These are phyloP conservation scores for Aplysina aerophoba DNA, from an alignment of 37 sponge, comb jelly and placozoan genomes.

Conservation along the genomic window DNA sequence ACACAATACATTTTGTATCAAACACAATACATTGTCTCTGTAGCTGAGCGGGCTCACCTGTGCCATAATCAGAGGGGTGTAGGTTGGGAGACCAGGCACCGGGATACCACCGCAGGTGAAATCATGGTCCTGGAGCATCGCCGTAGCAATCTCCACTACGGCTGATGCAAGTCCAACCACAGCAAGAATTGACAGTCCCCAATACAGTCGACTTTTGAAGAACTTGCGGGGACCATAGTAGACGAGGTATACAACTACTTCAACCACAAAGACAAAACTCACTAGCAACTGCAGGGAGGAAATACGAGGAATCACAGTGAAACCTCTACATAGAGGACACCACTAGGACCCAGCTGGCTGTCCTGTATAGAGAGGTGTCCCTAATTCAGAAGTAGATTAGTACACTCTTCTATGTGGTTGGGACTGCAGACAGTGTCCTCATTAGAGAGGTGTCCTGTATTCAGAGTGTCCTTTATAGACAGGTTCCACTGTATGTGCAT, in stretches of 20 bases:
- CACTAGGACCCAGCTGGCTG: too few species aligned
- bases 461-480: too few species aligned
- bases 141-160: not conserved
- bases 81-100: slow-evolving; percentile 4
- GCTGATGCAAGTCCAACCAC: slow-evolving; percentile 47
- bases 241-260: slow-evolving; percentile 35
- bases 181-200: slow-evolving; percentile 52
- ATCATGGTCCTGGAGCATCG: too few species aligned
- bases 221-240: slow-evolving; percentile 26
- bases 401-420: too few species aligned
- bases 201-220: slow-evolving; percentile 25
- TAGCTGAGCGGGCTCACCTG: not conserved
- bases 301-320: too few species aligned
- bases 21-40: not conserved
- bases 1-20: not conserved
- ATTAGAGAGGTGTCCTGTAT: too few species aligned
- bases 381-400: not conserved
- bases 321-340: too few species aligned
- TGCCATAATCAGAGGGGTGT: not conserved
- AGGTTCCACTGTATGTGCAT: too few species aligned
- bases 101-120: not conserved
- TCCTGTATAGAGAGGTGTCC: too few species aligned
- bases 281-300: slow-evolving; percentile 14
- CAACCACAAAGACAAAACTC: slow-evolving; percentile 50
- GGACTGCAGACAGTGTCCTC: too few species aligned